Base-by-base conservation (phyloP, 2,797 vertebrate genomes). In the Neosilurus hyrtlii region DNA sequence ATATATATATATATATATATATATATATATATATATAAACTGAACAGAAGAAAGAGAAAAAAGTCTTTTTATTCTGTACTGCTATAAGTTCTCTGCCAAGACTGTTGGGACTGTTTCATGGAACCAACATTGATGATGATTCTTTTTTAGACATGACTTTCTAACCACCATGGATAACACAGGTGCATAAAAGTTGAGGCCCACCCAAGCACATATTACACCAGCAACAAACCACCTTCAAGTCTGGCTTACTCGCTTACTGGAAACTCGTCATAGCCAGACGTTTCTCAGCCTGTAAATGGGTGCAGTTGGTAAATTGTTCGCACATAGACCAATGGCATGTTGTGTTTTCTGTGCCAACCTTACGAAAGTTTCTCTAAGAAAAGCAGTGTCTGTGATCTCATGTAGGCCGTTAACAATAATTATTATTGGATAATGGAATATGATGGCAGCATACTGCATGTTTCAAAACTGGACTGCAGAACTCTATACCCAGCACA, bases 401-500 rank as follows among this genome's bases (percentile, higher is more conserved):
- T 89, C 88, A 89, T 83, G 83, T 83, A 80, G 70, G 73, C 85
- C 70, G 85, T 86, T 86, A 87, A 77, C 56, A 81, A n/a, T 86
- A 86, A 87, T 86, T 80, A 85, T 78, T 61, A 43, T 82, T 78
- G 74, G 75, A 88, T 85, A 85, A 84, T 83, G 68, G 85, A 88
- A 87, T 66, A 83, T 80, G 80, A 73, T 85, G 86, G 87, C 78
- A 85, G 70, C 57, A 61, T 57, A 18, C 63, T 43, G 73, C 77
- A 87, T 78, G 59, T 85, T 87, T 83, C 73, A 86, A 86, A 84
- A 82, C 73, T 70, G 84, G 61, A 66, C 54, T 77, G 56, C 72
- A 54, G 37, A 73, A 61, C 49, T 49, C 14, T 10, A 52, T 65
- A 79, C 43, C 24, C 61, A 65, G 49, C 74, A 84, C 87, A 75